Evolutionary conservation across 2,888 invertebrate species (phyloP).

Genomic region (Pammene aurita): DNA sequence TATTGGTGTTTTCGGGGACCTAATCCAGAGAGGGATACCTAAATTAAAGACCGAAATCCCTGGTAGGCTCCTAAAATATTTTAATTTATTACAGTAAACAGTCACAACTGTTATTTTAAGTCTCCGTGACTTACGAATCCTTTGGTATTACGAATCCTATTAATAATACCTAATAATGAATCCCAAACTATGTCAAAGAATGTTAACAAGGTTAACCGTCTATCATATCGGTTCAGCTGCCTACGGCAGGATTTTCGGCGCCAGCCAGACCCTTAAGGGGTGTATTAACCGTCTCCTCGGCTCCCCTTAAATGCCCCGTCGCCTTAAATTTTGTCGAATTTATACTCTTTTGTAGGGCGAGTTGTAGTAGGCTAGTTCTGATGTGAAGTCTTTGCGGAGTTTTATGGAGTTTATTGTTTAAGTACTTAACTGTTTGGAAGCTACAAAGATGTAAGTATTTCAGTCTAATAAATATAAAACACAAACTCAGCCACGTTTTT

Average conservation of each 20-base stretch:
- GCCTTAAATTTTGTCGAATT: conserved; percentile 83
- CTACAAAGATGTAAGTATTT: not conserved
- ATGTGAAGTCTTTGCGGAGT: not conserved
- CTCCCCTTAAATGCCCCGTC: conserved; percentile 80
- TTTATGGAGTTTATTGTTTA: not conserved
- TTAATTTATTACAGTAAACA: too few species aligned
- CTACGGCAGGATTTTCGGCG: conserved; percentile 80
- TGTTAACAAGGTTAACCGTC: conserved; percentile 42
- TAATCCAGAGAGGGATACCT: too few species aligned
- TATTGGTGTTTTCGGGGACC: too few species aligned
- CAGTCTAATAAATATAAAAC: not conserved
- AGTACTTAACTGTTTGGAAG: not conserved
- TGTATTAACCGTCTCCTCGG: conserved; percentile 79
- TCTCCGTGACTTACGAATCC: not conserved
- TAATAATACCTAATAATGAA: conserved; percentile 19
- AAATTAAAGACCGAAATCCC: too few species aligned
- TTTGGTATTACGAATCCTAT: not conserved
- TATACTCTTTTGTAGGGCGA: conserved; percentile 60
- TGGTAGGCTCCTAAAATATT: too few species aligned
- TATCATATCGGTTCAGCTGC: conserved; percentile 57
- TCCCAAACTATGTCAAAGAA: conserved; percentile 37
- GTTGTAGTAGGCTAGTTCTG: conserved; percentile 31
- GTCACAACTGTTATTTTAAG: not conserved
- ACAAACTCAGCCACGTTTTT: too few species aligned
- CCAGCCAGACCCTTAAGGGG: conserved; percentile 81